Percentiles rank a stretch among this genome's conserved stretches.
Evolutionary conservation across 2,797 vertebrate genomes (phyloP).

Genomic region (Sebastes hubbsi): DNA sequence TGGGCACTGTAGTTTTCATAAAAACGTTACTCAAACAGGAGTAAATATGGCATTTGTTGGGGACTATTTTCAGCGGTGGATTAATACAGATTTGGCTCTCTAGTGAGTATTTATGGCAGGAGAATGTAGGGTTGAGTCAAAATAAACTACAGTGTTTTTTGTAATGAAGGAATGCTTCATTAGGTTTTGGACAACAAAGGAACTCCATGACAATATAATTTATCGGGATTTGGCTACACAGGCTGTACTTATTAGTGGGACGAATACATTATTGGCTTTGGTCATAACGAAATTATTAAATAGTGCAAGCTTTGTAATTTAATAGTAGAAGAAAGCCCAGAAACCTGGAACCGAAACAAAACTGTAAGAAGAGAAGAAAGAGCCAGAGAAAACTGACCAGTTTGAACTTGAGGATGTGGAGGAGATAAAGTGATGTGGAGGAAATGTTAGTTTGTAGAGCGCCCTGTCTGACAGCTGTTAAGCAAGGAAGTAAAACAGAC

Average conservation of each 20-base stretch:
- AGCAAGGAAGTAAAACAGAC: slow-evolving; percentile 38
- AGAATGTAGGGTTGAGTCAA: not conserved
- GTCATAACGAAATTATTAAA: not conserved
- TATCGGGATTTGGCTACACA: not conserved
- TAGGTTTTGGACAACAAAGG: not conserved
- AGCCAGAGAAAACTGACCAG: not conserved
- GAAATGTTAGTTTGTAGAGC: slow-evolving; percentile 21
- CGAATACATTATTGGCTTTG: not conserved
- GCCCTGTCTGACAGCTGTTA: slow-evolving; percentile 17
- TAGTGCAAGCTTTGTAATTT: not conserved
- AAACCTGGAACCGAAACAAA: not conserved
- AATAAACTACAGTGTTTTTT: not conserved
- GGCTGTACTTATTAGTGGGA: not conserved
- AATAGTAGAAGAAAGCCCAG: not conserved
- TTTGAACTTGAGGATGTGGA: slow-evolving; percentile 6
- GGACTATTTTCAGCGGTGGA: not conserved
- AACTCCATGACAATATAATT: not conserved
- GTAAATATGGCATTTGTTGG: not conserved
- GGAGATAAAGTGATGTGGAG: not conserved
- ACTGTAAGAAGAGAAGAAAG: not conserved
- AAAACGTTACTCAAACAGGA: not conserved
- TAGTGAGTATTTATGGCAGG: not conserved
- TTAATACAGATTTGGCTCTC: not conserved
- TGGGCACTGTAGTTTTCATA: not conserved
- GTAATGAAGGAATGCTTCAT: not conserved